phyloP scores from a whole-genome alignment of 2,888 invertebrate species.

The Papilio demoleus region DNA sequence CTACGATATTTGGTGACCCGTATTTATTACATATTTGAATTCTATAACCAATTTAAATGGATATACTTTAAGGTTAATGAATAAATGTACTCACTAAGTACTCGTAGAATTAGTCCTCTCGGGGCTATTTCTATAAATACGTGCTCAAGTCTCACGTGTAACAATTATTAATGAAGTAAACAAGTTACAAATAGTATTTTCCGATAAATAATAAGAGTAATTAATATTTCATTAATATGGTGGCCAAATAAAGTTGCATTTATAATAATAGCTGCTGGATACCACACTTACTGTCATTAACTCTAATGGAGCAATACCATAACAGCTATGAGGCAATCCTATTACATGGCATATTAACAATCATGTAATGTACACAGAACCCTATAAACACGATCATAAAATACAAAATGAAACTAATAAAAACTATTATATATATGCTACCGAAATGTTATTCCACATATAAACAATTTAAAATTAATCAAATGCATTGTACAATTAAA shows the following conservation, averaged over 20 bases:
- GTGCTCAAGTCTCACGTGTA: not conserved
- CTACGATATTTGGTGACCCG: too few species aligned
- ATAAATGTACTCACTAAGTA: too few species aligned
- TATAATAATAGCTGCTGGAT: conserved; percentile 20
- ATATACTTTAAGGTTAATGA: too few species aligned
- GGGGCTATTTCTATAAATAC: too few species aligned
- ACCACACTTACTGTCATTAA: conserved; percentile 32
- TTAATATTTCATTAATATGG: not conserved
- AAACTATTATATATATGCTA: not conserved
- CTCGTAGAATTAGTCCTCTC: too few species aligned
- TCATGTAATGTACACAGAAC: conserved; percentile 15
- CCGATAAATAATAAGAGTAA: not conserved
- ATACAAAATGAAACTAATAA: not conserved
- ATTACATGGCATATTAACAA: conserved; percentile 22
- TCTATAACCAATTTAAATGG: too few species aligned
- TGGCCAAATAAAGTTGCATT: conserved; percentile 2
- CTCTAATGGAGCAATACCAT: conserved; percentile 23
- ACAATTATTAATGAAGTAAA: not conserved
- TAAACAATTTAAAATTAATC: too few species aligned
- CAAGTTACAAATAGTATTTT: not conserved
- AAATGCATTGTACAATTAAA: too few species aligned
- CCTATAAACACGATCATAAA: not conserved
- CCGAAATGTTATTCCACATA: not conserved
- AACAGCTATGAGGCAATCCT: conserved; percentile 20
- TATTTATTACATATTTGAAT: too few species aligned